Evolutionary conservation across 2,113 vertebrate species (phyloP).

Genomic region (Leuciscus idus): DNA sequence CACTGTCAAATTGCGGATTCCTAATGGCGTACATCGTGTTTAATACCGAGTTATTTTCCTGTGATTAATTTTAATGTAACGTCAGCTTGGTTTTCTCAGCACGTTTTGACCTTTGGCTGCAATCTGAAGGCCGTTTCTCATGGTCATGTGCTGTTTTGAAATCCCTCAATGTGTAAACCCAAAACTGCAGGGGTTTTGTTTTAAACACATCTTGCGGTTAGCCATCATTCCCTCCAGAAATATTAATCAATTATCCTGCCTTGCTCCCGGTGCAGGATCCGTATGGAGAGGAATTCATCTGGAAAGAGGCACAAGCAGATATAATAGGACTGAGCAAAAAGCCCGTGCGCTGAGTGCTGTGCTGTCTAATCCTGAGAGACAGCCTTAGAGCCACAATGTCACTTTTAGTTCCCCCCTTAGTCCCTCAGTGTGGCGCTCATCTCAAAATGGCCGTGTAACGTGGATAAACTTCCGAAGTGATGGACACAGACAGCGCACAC

Average conservation of each 20-base stretch:
- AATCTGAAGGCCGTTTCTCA: constrained; percentile 48
- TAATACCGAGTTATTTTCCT: neutral
- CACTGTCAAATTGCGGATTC: neutral
- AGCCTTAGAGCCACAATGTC: constrained; percentile 79
- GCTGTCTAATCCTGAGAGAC: constrained; percentile 81
- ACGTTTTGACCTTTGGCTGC: constrained; percentile 36
- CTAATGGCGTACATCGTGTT: neutral
- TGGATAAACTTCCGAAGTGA: constrained; percentile 67
- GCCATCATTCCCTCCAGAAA: constrained; percentile 82
- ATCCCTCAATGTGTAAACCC: constrained; percentile 43
- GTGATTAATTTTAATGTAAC: constrained; percentile 5
- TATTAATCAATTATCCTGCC: constrained; percentile 82
- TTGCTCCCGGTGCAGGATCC: constrained; percentile 66
- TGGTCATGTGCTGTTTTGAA: constrained; percentile 45
- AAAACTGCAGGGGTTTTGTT: constrained; percentile 60
- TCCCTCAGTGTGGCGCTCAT: constrained; percentile 71
- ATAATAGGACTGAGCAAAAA: constrained; percentile 76
- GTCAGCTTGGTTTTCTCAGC: neutral
- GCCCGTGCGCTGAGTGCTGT: constrained; percentile 78
- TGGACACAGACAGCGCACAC: constrained; percentile 56
- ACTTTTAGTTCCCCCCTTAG: constrained; percentile 75
- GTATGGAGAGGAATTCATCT: constrained; percentile 81
- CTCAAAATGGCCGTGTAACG: constrained; percentile 72
- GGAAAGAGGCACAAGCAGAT: constrained; percentile 81
- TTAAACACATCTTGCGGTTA: constrained; percentile 70